phyloP scores from a whole-genome alignment of 1,140 invertebrate species.

The Caenorhabditis inopinata region DNA sequence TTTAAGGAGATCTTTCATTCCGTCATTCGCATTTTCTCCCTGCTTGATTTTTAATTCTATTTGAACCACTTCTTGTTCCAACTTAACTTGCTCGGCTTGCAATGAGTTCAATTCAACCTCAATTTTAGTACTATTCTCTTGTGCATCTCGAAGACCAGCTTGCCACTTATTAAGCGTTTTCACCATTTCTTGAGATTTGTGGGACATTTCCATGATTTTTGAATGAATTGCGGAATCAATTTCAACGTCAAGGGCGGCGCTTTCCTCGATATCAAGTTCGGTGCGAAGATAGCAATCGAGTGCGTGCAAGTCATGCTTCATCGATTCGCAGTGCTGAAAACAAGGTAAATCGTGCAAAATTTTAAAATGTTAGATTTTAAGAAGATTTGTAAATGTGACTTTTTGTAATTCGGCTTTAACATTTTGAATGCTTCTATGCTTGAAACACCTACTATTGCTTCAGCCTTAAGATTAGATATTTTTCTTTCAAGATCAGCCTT shows the following conservation, averaged over 20 bases:
- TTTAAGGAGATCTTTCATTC: conserved; percentile 2
- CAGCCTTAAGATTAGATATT: background rate
- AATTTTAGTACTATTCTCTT: background rate
- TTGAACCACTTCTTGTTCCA: background rate
- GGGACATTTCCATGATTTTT: background rate
- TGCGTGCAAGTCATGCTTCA: background rate
- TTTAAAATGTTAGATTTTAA: background rate
- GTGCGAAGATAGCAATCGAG: background rate
- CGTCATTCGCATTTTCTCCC: background rate
- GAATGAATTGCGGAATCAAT: background rate
- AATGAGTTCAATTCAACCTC: background rate
- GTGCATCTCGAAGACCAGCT: background rate
- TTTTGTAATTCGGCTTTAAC: no score
- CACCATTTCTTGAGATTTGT: background rate
- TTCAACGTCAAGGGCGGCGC: background rate
- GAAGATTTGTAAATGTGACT: no score
- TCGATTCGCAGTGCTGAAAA: background rate
- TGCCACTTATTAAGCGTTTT: background rate
- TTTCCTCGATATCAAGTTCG: background rate
- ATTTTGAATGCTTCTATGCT: no score
- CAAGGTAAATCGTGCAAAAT: background rate
- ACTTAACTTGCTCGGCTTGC: background rate
- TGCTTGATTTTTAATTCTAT: background rate
- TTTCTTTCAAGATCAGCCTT: background rate
- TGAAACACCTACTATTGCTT: background rate